Percentiles rank a stretch among this genome's conserved stretches.
phyloP scores from a whole-genome alignment of 2,113 vertebrate species.

The Cygnus buccinator region DNA sequence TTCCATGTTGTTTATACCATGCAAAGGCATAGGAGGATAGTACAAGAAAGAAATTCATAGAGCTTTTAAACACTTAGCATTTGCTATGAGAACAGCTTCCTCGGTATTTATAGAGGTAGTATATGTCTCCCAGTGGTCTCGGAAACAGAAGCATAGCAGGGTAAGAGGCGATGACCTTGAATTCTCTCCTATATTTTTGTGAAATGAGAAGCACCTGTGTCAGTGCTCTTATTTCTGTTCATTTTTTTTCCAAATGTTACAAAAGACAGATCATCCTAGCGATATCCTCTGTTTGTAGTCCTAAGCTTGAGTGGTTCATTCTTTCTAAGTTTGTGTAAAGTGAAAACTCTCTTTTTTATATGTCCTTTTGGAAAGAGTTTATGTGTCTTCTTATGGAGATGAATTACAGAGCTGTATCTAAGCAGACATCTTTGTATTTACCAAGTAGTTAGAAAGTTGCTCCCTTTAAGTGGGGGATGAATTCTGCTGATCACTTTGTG shows the following conservation, averaged over 20 bases:
- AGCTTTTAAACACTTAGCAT: constrained; percentile 11
- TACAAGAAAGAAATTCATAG: background rate
- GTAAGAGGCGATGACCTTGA: background rate
- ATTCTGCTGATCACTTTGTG: background rate
- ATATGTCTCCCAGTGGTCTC: background rate
- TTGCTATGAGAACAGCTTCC: background rate
- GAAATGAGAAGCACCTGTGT: background rate
- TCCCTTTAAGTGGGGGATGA: background rate
- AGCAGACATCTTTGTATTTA: background rate
- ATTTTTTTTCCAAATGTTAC: background rate
- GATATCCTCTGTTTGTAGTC: background rate
- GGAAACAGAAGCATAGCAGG: background rate
- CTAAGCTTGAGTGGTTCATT: background rate
- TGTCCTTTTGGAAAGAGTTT: background rate
- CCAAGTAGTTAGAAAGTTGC: background rate
- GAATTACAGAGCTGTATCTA: background rate
- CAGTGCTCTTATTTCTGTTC: background rate
- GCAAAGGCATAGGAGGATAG: background rate
- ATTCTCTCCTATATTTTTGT: background rate
- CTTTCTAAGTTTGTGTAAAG: background rate
- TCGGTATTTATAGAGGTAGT: background rate
- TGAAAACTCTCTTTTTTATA: background rate
- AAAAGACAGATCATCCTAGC: background rate
- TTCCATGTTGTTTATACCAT: background rate
- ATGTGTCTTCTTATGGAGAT: background rate